Evolutionary conservation across 2,113 vertebrate genomes (phyloP).

Genomic region (Balaenoptera acutorostrata): DNA sequence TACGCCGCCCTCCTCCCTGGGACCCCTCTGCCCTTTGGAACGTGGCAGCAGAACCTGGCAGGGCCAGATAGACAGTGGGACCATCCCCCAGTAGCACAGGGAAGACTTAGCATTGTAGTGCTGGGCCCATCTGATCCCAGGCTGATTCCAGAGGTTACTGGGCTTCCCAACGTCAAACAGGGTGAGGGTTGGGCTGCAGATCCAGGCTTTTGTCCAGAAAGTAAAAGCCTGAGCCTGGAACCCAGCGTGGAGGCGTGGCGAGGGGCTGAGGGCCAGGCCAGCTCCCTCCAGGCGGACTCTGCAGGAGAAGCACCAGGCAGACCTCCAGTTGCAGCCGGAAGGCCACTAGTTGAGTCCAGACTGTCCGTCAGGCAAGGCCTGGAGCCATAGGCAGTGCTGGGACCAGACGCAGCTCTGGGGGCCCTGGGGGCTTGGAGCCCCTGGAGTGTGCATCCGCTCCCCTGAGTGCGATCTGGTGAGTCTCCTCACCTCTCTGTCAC

Average conservation of each 20-base stretch:
- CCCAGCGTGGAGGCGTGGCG: accelerated
- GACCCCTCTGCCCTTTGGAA: neutral
- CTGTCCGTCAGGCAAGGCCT: neutral
- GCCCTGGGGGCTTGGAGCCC: neutral
- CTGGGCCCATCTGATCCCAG: neutral
- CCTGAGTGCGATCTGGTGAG: accelerated
- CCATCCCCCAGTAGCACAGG: neutral
- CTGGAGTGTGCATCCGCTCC: accelerated
- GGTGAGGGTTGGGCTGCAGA: too few relatives aligned
- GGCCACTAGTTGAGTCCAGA: neutral
- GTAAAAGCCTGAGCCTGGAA: neutral
- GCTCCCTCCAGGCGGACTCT: accelerated
- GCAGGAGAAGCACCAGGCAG: neutral
- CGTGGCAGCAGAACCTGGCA: accelerated
- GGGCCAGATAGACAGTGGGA: neutral
- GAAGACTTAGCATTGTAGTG: accelerated
- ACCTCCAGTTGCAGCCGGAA: neutral
- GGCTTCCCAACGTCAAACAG: neutral
- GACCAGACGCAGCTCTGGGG: accelerated
- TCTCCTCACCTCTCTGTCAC: neutral
- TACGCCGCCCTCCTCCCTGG: neutral
- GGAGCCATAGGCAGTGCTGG: neutral
- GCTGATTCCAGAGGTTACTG: too few relatives aligned
- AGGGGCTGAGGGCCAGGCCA: neutral
- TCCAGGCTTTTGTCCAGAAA: neutral